These are phyloP conservation scores for Zaprionus capensis DNA, from an alignment of 1,140 invertebrate species.

Conservation along the genomic window DNA sequence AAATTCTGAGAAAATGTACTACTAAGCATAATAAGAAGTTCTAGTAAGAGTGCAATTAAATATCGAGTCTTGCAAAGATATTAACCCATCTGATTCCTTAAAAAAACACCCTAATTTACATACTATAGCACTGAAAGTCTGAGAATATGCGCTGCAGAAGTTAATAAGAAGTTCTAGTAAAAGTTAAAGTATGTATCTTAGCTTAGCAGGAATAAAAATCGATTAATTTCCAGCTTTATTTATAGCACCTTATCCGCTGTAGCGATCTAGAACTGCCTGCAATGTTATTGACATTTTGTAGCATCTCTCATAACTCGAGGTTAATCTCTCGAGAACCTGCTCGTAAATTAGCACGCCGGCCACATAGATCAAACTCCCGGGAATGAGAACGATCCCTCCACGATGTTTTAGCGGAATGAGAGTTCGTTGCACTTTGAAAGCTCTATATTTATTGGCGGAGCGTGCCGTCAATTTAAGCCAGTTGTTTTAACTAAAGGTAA, in stretches of 20 bases:
- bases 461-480: slow-evolving; percentile 29
- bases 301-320: slow-evolving; percentile 33
- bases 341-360: slow-evolving; percentile 36
- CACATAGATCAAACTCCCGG: slow-evolving; percentile 37
- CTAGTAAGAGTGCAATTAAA: not conserved
- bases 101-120: not conserved
- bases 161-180: not conserved
- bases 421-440: not conserved
- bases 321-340: slow-evolving; percentile 15
- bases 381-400: not conserved
- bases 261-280: not conserved
- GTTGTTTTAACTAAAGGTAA: slow-evolving; percentile 30
- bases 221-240: not conserved
- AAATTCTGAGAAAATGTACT: not conserved
- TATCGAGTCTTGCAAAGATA: not conserved
- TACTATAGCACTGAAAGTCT: not conserved
- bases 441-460: not conserved
- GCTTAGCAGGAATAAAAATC: not conserved
- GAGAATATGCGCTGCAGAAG: not conserved
- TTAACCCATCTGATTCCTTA: not conserved
- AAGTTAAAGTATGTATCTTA: not conserved
- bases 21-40: not conserved
- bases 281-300: slow-evolving; percentile 30
- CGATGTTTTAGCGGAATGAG: not conserved
- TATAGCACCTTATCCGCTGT: not conserved